These are phyloP conservation scores for Glossophaga mutica DNA, from an alignment of 2,797 vertebrate genomes.

Conservation along the genomic window DNA sequence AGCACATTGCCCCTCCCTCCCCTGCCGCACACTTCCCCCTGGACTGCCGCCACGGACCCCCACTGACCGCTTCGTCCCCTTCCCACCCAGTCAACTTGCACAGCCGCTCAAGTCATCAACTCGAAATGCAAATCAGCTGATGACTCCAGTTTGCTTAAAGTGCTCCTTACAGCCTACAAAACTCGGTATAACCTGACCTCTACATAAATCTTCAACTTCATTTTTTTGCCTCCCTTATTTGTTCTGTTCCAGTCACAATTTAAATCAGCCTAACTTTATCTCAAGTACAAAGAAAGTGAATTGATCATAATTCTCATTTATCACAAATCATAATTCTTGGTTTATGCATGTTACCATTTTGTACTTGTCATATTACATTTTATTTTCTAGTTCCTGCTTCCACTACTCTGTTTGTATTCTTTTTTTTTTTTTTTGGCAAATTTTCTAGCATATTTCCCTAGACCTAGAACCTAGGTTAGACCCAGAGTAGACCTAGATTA, in stretches of 20 bases:
- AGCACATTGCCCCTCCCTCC: neutral
- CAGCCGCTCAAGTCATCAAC: neutral
- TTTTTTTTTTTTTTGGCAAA: neutral
- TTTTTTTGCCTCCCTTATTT: neutral
- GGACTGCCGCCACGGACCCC: neutral
- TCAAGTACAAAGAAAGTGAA: neutral
- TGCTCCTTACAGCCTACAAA: neutral
- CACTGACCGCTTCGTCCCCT: accelerated
- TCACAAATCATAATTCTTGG: neutral
- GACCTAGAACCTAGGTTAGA: no score
- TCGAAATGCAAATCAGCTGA: neutral
- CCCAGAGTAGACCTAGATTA: no score
- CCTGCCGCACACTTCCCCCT: no score
- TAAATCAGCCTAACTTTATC: neutral
- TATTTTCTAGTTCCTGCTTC: neutral
- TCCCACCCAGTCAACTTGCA: neutral
- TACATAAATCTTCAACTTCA: neutral
- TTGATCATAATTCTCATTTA: neutral
- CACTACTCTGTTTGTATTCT: neutral
- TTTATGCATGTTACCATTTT: neutral
- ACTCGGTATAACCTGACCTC: neutral
- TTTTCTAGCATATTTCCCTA: neutral
- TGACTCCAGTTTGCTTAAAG: neutral
- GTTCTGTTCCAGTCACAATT: neutral
- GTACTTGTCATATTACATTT: neutral